phyloP scores from a whole-genome alignment of 1,140 invertebrate genomes.

The Plectrocnemia conspersa region DNA sequence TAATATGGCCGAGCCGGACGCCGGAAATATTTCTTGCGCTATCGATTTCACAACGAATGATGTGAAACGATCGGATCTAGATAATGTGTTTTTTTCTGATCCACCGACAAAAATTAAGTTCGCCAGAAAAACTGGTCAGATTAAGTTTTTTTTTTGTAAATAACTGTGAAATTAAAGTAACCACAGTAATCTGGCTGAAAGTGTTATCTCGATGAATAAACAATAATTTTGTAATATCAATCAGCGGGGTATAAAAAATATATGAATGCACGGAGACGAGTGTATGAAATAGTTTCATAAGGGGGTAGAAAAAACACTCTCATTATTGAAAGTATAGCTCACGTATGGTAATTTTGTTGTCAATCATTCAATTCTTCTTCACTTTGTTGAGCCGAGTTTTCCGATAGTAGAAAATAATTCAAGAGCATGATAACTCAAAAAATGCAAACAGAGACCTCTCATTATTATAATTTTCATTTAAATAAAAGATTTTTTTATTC shows the following conservation, averaged over 20 bases:
- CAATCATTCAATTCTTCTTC: slow-evolving; percentile 28
- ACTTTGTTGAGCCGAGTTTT: no score
- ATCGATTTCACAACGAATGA: not conserved
- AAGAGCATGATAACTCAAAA: no score
- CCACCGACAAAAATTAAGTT: not conserved
- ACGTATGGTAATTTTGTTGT: slow-evolving; percentile 24
- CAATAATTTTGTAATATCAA: slow-evolving; percentile 22
- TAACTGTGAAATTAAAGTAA: slow-evolving; percentile 17
- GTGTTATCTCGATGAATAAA: slow-evolving; percentile 20
- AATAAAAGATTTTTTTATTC: no score
- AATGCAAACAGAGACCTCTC: no score
- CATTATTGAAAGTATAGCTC: slow-evolving; percentile 30
- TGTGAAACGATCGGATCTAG: not conserved
- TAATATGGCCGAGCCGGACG: not conserved
- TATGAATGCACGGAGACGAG: not conserved
- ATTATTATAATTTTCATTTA: no score
- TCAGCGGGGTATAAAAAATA: slow-evolving; percentile 16
- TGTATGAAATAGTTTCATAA: slow-evolving; percentile 22
- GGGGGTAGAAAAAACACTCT: slow-evolving; percentile 20
- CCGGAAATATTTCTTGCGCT: no score
- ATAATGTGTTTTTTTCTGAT: slow-evolving; percentile 2
- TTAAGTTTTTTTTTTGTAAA: slow-evolving; percentile 14
- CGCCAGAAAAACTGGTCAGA: slow-evolving; percentile 5
- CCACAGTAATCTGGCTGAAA: slow-evolving; percentile 13
- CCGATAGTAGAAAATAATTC: no score